Base-by-base conservation (phyloP, 2,113 vertebrate genomes). In the Aviceda subcristata region DNA sequence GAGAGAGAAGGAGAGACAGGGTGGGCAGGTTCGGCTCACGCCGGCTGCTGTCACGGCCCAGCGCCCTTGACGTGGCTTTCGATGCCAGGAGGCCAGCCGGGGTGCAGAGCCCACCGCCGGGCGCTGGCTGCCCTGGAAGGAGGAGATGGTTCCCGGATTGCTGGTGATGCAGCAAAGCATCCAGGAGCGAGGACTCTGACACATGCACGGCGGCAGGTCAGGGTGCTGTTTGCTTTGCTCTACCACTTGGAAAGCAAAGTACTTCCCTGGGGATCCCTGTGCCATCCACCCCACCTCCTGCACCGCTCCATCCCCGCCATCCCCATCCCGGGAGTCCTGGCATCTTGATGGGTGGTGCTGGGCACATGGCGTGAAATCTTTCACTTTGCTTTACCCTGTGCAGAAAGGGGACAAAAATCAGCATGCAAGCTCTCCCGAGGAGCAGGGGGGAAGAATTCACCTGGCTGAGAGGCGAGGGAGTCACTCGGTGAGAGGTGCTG, bases 301-400 rank as follows among this genome's bases (percentile, higher is more conserved):
- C 57, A 15, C 26, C 0, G 3, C 38, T 43, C 46, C 48, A 7
- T 81, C 24, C 39, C 32, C 1, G 1, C 53, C 10, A 0, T 16
- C 63, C 82, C 34, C 74, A 36, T 24, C 48, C 34, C 1, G 0
- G 14, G 20, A 41, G 7, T 63, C 46, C 48, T 3, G 20, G 27
- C 23, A 13, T 23, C 66, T 39, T 7, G 6, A 57, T 27, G 36
- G 4, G 3, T 13, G 43, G n/a, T 23, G 10, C 56, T 24, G 24
- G 39, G 55, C n/a, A 9, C 15, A 0, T 18, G 66, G 30, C 1
- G 3, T 46, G 55, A 45, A 53, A 60, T 43, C 48, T 41, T 55
- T 59, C 48, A 15, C 68, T 55, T 75, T 9, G 30, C 46, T 67
- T 76, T 69, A 10, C 71, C 51, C 57, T 26, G 22, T 15, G 45